Percentiles rank a stretch among this genome's conserved stretches.
Conservation (phyloP, 2,888 invertebrate genomes). For the Hemistola chrysoprasaria region DNA sequence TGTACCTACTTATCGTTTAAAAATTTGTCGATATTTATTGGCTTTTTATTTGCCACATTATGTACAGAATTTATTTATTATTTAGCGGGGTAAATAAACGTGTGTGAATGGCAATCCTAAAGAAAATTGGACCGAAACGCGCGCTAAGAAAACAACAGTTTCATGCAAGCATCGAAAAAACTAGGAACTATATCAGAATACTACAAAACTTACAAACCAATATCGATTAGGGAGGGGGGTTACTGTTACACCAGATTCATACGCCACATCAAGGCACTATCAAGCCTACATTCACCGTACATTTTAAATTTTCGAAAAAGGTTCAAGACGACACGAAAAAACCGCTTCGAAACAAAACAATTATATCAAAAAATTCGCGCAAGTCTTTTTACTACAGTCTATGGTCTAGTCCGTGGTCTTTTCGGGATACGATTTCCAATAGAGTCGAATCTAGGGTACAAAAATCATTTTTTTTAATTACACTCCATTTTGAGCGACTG, state of each 20-base stretch:
- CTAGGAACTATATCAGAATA: constrained; percentile 3
- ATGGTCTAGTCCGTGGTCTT: constrained; percentile 67
- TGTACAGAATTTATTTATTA: constrained; percentile 7
- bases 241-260: constrained; percentile 47
- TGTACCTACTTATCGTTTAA: constrained; percentile 66
- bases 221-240: constrained; percentile 33
- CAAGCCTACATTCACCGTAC: constrained; percentile 52
- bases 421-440: constrained; percentile 59
- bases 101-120: background rate
- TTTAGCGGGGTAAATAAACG: background rate
- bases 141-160: constrained; percentile 17
- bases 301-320: constrained; percentile 54
- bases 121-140: constrained; percentile 31
- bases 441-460: constrained; percentile 26
- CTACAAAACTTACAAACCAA: background rate
- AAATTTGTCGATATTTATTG: constrained; percentile 20
- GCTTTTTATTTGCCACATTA: constrained; percentile 9
- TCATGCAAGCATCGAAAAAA: constrained; percentile 7
- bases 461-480: too few species aligned
- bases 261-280: constrained; percentile 71
- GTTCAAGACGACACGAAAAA: constrained; percentile 69
- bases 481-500: too few species aligned
- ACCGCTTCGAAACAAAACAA: constrained; percentile 70
- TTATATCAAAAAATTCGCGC: constrained; percentile 72
- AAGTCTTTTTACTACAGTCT: constrained; percentile 79